Base-by-base conservation (phyloP, 2,797 vertebrate genomes). In the Labeo calbasu region DNA sequence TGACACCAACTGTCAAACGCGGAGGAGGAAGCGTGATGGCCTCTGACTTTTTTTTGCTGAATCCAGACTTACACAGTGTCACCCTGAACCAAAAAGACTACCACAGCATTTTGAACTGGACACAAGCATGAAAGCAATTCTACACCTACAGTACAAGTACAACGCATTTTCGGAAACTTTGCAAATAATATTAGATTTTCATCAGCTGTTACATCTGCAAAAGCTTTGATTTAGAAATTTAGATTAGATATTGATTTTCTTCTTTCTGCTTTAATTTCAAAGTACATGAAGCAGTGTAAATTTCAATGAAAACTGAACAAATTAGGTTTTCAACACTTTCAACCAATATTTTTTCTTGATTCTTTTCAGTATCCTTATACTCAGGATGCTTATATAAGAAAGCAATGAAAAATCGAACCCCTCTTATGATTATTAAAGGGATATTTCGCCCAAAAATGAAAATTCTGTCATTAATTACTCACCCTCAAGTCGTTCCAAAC, bases 1-100 rank as follows among this genome's bases (percentile, higher is more conserved):
- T 79, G 65, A 75, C 71, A 82, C 21, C 40, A 82, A 23, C 73
- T 82, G 51, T 82, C 69, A 77, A 82, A 77, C 2, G 55, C 25
- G 51, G 79, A 76, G 80, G 65, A 82, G 72, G 79, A 82, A 77
- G 53, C 25, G 28, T 53, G 50, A 75, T 36, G 48, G 50, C 32
- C 71, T 75, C 23, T 4, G 50, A 53, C 71, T 72, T 46, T 50
- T 50, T 32, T 17, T 17, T 50, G 43, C 43, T 72, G 23, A 21
- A 72, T 28, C 43, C 46, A 46, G 70, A 72, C 8, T 28, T 73
- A 19, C 46, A 73, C 3, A 50, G 48, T 50, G 48, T 51, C 48
- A 73, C 14, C 43, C 46, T 51, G 43, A 73, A 73, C 48, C 70
- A 51, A 73, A 73, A 73, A 19, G 7, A 9, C 70, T 28, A 73